phyloP scores from a whole-genome alignment of 1,140 invertebrate genomes.

The Zeugodacus cucurbitae region DNA sequence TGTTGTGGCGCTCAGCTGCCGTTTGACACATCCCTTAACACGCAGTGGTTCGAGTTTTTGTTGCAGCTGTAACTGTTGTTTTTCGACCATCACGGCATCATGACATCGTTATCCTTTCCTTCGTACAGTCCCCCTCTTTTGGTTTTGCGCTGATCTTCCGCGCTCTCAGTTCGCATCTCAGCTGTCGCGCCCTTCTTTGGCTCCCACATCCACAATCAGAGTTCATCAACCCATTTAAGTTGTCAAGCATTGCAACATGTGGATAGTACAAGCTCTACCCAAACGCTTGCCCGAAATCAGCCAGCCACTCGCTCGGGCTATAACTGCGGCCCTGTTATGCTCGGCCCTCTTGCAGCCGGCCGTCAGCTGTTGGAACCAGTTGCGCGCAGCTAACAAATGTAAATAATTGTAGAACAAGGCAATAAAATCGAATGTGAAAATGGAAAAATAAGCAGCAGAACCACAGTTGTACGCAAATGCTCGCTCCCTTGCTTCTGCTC shows the following conservation, averaged over 20 bases:
- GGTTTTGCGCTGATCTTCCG: background rate
- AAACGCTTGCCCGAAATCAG: background rate
- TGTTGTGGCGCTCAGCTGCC: background rate
- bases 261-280: too few species aligned
- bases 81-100: background rate
- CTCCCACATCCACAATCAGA: background rate
- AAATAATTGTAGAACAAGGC: constrained; percentile 22
- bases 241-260: background rate
- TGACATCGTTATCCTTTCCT: background rate
- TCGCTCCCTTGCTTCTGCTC: too few species aligned
- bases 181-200: background rate
- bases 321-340: background rate
- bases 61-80: background rate
- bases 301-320: background rate
- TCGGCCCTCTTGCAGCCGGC: background rate
- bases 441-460: background rate
- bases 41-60: background rate
- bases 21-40: background rate
- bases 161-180: background rate
- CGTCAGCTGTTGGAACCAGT: background rate
- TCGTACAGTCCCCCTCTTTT: background rate
- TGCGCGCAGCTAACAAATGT: background rate
- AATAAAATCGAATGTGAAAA: constrained; percentile 29
- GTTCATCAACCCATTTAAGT: background rate
- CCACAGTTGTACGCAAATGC: too few species aligned